phyloP scores from a whole-genome alignment of 2,888 invertebrate genomes.

The Rhamphomyia laevipes region DNA sequence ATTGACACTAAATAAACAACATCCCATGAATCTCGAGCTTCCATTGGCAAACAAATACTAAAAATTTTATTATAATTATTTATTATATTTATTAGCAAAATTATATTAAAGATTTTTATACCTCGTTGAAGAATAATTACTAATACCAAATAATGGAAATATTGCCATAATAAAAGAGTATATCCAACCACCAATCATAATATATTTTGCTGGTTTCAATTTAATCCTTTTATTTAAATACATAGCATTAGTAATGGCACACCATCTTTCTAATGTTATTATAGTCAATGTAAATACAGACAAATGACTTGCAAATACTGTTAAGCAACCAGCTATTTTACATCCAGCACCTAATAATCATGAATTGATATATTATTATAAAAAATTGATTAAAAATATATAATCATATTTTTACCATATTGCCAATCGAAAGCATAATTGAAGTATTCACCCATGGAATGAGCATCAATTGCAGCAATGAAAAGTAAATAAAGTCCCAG shows the following conservation, averaged over 20 bases:
- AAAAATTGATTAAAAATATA: neutral
- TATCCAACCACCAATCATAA: constrained; percentile 69
- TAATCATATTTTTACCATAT: constrained; percentile 42
- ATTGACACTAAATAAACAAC: constrained; percentile 61
- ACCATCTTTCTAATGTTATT: constrained; percentile 76
- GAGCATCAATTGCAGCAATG: constrained; percentile 71
- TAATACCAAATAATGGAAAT: constrained; percentile 70
- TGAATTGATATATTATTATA: neutral
- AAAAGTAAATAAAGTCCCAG: constrained; percentile 76
- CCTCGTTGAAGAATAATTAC: constrained; percentile 79
- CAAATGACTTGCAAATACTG: constrained; percentile 75
- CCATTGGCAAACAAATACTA: constrained; percentile 82
- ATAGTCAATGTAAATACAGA: constrained; percentile 79
- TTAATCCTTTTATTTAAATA: constrained; percentile 70
- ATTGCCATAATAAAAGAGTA: constrained; percentile 66
- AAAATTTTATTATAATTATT: constrained; percentile 18
- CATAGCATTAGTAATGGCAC: constrained; percentile 72
- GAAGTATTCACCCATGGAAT: constrained; percentile 77
- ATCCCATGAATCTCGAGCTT: constrained; percentile 56
- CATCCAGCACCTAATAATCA: constrained; percentile 55
- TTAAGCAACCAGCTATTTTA: constrained; percentile 75
- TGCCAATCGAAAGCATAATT: constrained; percentile 89
- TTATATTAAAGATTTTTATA: constrained; percentile 20
- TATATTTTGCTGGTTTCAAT: constrained; percentile 55
- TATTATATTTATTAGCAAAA: neutral